These are phyloP conservation scores for human (Homo sapiens) DNA, from an alignment of 2,113 vertebrate species.

Conservation along the genomic window GRCh38 chr12:51010501-51011000, in stretches of 20 bases:
- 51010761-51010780: conserved; percentile 70
- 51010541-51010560: background rate
- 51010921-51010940: background rate
- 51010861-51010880: background rate
- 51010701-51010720: conserved; percentile 66
- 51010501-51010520: too few relatives aligned
- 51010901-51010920: conserved; percentile 56
- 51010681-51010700: conserved; percentile 69
- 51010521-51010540: background rate
- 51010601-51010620: background rate
- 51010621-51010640: background rate
- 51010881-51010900: conserved; percentile 19
- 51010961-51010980: conserved; percentile 15
- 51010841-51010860: background rate
- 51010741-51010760: conserved; percentile 51
- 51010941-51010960: conserved; percentile 28
- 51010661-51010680: conserved; percentile 1
- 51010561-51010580: background rate
- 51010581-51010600: background rate
- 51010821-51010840: background rate
- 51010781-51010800: background rate
- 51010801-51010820: conserved; percentile 27
- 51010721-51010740: conserved; percentile 64
- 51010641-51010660: background rate
- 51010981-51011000: conserved; percentile 47